phyloP scores from a whole-genome alignment of 2,113 vertebrate genomes.

The Motacilla alba region DNA sequence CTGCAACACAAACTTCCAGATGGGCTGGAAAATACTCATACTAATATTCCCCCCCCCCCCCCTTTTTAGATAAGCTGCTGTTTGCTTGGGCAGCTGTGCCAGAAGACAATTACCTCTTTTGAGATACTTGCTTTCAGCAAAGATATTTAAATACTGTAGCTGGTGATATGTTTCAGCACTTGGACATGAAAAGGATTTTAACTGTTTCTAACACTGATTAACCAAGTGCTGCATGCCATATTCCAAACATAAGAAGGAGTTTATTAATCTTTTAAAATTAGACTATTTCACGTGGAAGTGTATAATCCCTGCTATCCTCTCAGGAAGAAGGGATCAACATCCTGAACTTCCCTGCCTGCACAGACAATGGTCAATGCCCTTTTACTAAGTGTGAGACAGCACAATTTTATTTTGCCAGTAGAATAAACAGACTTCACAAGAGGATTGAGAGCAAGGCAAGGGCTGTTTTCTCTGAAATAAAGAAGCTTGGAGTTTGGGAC shows the following conservation, averaged over 20 bases:
- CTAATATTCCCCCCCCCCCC: background rate
- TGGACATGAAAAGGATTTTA: background rate
- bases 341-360: background rate
- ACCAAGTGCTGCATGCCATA: background rate
- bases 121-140: background rate
- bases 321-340: background rate
- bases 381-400: background rate
- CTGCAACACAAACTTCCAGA: background rate
- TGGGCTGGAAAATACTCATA: background rate
- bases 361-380: background rate
- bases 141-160: background rate
- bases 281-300: background rate
- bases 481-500: background rate
- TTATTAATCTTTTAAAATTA: background rate
- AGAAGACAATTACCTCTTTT: background rate
- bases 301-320: background rate
- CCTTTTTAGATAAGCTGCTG: background rate
- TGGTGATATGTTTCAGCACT: background rate
- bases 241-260: background rate
- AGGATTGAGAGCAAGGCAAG: background rate
- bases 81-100: background rate
- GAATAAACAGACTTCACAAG: background rate
- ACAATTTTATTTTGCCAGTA: background rate
- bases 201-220: background rate
- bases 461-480: background rate